phyloP scores from a whole-genome alignment of 2,888 invertebrate species.

The Drosophila nigritarsus region DNA sequence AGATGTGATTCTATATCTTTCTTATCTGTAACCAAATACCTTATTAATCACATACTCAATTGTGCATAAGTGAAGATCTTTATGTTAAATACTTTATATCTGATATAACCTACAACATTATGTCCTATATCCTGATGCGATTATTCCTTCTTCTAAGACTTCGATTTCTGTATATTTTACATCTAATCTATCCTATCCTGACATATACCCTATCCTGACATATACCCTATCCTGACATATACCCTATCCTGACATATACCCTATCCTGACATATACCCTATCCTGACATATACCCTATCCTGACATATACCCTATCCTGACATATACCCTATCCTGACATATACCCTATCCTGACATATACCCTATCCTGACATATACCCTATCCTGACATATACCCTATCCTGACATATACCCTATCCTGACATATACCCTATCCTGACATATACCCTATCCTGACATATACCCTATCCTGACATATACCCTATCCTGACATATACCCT shows the following conservation, averaged over 20 bases:
- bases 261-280: background rate
- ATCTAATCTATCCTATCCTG: background rate
- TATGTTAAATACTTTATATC: background rate
- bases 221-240: background rate
- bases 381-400: rapidly evolving
- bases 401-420: background rate
- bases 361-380: background rate
- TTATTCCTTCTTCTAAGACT: background rate
- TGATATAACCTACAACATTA: background rate
- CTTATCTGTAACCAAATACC: background rate
- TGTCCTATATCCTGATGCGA: background rate
- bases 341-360: too few relatives aligned
- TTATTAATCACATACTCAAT: background rate
- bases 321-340: background rate
- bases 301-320: background rate
- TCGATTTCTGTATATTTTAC: background rate
- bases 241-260: too few relatives aligned
- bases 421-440: background rate
- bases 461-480: background rate
- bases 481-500: background rate
- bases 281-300: rapidly evolving
- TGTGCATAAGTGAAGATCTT: too few relatives aligned
- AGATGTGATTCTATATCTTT: background rate
- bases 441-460: too few relatives aligned
- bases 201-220: background rate